Evolutionary conservation across 2,888 invertebrate species (phyloP), one percentile per base, ranked within the genome.

Genomic region (Parnassius smintheus): DNA sequence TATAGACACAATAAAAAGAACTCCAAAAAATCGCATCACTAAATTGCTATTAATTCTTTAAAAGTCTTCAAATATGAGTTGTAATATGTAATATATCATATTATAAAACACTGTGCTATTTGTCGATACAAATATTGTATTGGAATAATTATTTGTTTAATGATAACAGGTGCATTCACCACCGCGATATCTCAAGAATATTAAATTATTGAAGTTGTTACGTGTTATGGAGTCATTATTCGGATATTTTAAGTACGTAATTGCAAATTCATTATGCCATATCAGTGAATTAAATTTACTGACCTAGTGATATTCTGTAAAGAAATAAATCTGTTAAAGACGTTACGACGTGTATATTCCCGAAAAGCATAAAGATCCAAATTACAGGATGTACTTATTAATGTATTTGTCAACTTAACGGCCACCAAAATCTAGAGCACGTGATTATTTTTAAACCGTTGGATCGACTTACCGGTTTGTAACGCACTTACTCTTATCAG

Each of bases 141-240:
- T 49, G 41, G 7, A 22, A 51, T 49, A 57, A 48, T 48, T 58
- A 25, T 49, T 53, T 57, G 35, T 8, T 58, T 13, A 4, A 13
- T 18, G 56, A 62, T 62, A 62, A 11, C 42, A 44, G 41, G 57
- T 58, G 49, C 58, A 50, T 50, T 55, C 54, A 54, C 58, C 45
- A 44, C 10, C 62, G 12, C 9, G 42, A 58, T 62, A 62, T 62
- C 62, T 42, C 45, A 44, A 51, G 50, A 53, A 11, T 10, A 22
- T 9, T 53, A 48, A 52, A 53, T 61, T 50, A 61, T 61, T 49
- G 49, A 42, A 61, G 35, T 61, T 49, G 12, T 55, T 25, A 52
- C 63, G 45, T 35, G 56, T 56, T 56, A 49, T 35, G 25, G 2
- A 53, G 44, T 54, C 53, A 46, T 18, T 50, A 22, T 44, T 46